Percentiles rank a stretch among this genome's conserved stretches.
Conservation (phyloP, 2,797 vertebrate species). For the Myotis daubentonii region DNA sequence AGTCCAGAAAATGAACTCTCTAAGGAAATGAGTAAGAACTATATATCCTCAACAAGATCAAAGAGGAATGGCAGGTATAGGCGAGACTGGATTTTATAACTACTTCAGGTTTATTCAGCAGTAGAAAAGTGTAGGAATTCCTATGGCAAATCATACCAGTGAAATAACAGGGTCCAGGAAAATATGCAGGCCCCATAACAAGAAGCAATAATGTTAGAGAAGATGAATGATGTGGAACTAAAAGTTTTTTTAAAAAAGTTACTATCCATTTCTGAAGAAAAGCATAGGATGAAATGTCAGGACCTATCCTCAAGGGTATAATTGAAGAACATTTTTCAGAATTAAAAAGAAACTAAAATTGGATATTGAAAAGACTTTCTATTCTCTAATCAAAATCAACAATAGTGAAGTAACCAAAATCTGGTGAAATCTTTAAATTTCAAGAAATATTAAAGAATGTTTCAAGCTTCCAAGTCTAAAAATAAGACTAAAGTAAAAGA, state of each 20-base stretch:
- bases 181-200: neutral
- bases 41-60: neutral
- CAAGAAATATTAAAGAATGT: neutral
- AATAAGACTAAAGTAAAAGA: neutral
- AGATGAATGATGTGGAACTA: neutral
- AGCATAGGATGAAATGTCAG: neutral
- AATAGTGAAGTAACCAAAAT: neutral
- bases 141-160: neutral
- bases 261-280: neutral
- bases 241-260: neutral
- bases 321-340: neutral
- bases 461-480: neutral
- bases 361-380: neutral
- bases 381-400: neutral
- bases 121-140: neutral
- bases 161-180: neutral
- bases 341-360: slow-evolving; percentile 22
- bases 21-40: neutral
- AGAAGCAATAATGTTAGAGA: neutral
- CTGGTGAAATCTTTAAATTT: slow-evolving; percentile 18
- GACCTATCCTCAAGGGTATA: neutral
- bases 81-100: neutral
- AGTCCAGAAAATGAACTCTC: neutral
- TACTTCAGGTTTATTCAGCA: neutral
- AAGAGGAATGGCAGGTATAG: neutral